Evolutionary conservation across 2,113 vertebrate genomes (phyloP).

Genomic region (Thinocorus orbignyianus): DNA sequence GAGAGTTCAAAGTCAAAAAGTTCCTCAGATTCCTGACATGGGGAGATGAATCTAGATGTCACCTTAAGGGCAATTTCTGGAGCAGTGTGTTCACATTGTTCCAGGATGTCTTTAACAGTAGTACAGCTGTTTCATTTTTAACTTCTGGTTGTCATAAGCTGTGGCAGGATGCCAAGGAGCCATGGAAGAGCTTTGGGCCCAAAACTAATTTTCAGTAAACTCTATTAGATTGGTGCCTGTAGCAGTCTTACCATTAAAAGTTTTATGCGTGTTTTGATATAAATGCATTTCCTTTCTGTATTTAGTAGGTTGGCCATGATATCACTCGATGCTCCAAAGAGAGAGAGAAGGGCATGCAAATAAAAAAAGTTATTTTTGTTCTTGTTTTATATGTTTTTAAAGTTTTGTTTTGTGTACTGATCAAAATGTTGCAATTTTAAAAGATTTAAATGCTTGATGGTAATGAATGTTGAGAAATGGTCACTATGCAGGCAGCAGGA

Average conservation of each 20-base stretch:
- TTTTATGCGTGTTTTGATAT: background rate
- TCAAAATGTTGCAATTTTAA: background rate
- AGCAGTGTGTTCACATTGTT: background rate
- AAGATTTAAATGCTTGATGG: background rate
- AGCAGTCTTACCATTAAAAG: background rate
- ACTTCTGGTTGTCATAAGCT: conserved; percentile 7
- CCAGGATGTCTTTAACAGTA: background rate
- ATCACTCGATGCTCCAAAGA: background rate
- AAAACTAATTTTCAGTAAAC: background rate
- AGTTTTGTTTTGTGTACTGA: background rate
- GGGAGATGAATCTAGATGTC: background rate
- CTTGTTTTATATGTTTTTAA: background rate
- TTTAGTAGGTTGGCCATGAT: background rate
- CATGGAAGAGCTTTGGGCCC: background rate
- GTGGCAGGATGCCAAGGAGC: background rate
- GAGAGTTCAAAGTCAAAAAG: background rate
- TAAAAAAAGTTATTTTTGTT: too few relatives aligned
- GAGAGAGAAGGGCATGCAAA: background rate
- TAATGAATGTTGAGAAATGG: background rate
- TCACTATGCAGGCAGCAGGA: background rate
- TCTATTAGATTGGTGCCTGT: accelerated
- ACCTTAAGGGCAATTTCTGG: background rate
- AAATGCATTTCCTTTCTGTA: background rate
- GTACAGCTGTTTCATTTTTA: conserved; percentile 26
- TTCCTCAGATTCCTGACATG: background rate